Evolutionary conservation across 2,888 invertebrate species (phyloP).

Genomic region (Camptogramma bilineatum): DNA sequence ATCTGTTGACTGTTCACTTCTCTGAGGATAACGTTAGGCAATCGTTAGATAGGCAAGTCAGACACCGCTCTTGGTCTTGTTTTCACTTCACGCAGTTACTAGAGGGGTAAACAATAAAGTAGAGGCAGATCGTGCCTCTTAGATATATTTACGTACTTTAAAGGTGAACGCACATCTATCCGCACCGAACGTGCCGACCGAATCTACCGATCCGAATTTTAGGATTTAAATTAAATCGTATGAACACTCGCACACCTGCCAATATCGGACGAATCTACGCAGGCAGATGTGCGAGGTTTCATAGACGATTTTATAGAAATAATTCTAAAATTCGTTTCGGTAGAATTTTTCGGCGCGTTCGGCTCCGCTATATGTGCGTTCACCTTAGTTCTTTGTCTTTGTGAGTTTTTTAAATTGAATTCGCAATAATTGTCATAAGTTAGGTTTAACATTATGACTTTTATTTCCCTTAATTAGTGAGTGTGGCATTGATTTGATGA

Average conservation of each 20-base stretch:
- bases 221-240: too few relatives aligned
- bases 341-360: too few relatives aligned
- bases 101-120: conserved; percentile 1
- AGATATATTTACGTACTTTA: conserved; percentile 14
- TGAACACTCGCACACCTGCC: too few relatives aligned
- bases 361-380: too few relatives aligned
- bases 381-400: conserved; percentile 17
- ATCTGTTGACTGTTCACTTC: conserved; percentile 47
- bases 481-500: conserved; percentile 15
- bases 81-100: conserved; percentile 27
- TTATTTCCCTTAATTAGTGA: conserved; percentile 3
- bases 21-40: conserved; percentile 53
- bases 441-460: background rate
- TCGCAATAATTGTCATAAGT: background rate
- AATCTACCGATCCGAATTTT: too few relatives aligned
- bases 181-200: too few relatives aligned
- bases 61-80: conserved; percentile 65
- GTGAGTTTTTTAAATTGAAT: conserved; percentile 20
- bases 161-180: too few relatives aligned
- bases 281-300: too few relatives aligned
- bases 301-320: too few relatives aligned
- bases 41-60: conserved; percentile 64
- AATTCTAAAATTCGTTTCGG: too few relatives aligned
- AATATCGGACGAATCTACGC: too few relatives aligned
- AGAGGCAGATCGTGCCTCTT: conserved; percentile 15